Conservation (phyloP, 2,797 vertebrate species). For the Rhinatrema bivittatum region DNA sequence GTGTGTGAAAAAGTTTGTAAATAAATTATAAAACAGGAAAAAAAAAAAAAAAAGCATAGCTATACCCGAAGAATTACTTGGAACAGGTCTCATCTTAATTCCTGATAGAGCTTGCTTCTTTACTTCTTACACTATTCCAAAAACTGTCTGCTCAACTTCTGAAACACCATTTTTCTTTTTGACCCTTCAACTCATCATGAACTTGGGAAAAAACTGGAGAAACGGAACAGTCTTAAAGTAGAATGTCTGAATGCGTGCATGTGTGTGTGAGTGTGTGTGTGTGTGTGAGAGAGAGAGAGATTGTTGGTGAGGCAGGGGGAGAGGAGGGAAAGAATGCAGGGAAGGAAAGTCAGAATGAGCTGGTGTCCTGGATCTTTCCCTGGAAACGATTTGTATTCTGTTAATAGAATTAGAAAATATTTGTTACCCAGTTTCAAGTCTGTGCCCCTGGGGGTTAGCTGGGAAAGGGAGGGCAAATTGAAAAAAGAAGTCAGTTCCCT, state of each 20-base stretch:
- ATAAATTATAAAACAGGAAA: too few species aligned
- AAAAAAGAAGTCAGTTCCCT: conserved; percentile 46
- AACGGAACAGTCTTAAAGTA: too few species aligned
- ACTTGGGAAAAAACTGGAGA: conserved; percentile 58
- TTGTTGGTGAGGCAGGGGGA: neutral
- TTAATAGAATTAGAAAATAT: conserved; percentile 70
- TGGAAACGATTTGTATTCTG: conserved; percentile 39
- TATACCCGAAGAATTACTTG: too few species aligned
- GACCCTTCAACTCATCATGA: conserved; percentile 75
- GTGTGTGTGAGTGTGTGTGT: too few species aligned
- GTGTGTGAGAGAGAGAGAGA: conserved; percentile 34
- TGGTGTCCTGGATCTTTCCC: conserved; percentile 31
- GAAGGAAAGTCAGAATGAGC: conserved; percentile 20
- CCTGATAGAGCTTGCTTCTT: too few species aligned
- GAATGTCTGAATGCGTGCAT: too few species aligned
- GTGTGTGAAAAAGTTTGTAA: too few species aligned
- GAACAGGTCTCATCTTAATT: too few species aligned
- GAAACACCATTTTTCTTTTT: conserved; percentile 72
- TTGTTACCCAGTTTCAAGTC: conserved; percentile 55
- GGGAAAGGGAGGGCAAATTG: conserved; percentile 31
- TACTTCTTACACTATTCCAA: conserved; percentile 24
- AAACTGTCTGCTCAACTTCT: conserved; percentile 66
- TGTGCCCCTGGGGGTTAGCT: conserved; percentile 42
- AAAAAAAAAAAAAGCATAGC: too few species aligned
- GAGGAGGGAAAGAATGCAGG: neutral